These are phyloP conservation scores for Arenaria interpres DNA, from an alignment of 2,113 vertebrate species.

Conservation along the genomic window DNA sequence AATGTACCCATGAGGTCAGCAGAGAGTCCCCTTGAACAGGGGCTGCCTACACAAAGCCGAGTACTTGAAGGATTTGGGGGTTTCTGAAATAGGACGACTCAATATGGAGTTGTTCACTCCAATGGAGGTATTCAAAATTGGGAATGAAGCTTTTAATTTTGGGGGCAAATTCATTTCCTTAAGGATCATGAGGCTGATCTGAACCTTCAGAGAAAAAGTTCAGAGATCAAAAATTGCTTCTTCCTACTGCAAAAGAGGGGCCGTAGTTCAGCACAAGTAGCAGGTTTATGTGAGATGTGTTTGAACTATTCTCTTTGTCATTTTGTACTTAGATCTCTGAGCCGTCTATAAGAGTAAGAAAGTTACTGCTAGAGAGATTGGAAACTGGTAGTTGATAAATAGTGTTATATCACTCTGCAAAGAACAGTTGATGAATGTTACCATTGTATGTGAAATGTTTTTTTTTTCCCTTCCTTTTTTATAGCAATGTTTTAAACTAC, in stretches of 20 bases:
- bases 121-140: background rate
- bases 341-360: background rate
- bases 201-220: background rate
- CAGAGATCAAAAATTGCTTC: background rate
- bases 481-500: conserved; percentile 37
- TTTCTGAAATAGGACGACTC: background rate
- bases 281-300: background rate
- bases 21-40: background rate
- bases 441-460: conserved; percentile 10
- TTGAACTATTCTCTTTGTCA: conserved; percentile 4
- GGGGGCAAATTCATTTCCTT: background rate
- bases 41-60: accelerated
- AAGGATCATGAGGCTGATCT: background rate
- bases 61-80: background rate
- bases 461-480: background rate
- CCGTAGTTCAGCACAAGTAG: background rate
- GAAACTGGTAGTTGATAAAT: conserved; percentile 13
- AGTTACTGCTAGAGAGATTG: conserved; percentile 8
- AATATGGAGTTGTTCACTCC: background rate
- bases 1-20: background rate
- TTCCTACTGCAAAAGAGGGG: background rate
- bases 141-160: background rate
- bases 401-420: background rate
- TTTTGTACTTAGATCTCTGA: conserved; percentile 10
- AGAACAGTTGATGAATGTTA: conserved; percentile 27